These are phyloP conservation scores for Diuraphis noxia DNA, from an alignment of 1,140 invertebrate species.

Conservation along the genomic window DNA sequence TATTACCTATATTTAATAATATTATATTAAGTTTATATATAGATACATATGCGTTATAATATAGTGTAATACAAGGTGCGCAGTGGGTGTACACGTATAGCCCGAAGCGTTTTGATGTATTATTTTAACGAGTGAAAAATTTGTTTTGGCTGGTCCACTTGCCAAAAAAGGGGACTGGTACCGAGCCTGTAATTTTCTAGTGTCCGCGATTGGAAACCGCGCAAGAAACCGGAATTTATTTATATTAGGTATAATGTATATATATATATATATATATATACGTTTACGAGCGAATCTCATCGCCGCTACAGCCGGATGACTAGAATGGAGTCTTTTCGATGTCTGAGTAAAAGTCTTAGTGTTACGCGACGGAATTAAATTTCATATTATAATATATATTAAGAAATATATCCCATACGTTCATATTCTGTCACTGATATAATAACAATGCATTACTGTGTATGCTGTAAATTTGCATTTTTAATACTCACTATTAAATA, in stretches of 20 bases:
- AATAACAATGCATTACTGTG: background rate
- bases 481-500: background rate
- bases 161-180: conserved; percentile 50
- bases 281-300: background rate
- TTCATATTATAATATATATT: conserved; percentile 18
- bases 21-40: background rate
- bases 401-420: background rate
- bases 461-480: background rate
- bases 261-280: background rate
- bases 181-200: conserved; percentile 33
- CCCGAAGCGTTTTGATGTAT: background rate
- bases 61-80: background rate
- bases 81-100: background rate
- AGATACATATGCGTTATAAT: background rate
- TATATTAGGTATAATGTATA: background rate
- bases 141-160: conserved; percentile 47
- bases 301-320: background rate
- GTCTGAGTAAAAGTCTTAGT: conserved; percentile 29
- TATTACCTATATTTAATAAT: background rate
- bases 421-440: background rate
- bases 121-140: conserved; percentile 42
- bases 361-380: conserved; percentile 14
- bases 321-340: background rate
- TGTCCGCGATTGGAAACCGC: conserved; percentile 35
- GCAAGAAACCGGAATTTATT: conserved; percentile 44